These are phyloP conservation scores for Hyaena hyaena DNA, from an alignment of 2,113 vertebrate species.

Conservation along the genomic window DNA sequence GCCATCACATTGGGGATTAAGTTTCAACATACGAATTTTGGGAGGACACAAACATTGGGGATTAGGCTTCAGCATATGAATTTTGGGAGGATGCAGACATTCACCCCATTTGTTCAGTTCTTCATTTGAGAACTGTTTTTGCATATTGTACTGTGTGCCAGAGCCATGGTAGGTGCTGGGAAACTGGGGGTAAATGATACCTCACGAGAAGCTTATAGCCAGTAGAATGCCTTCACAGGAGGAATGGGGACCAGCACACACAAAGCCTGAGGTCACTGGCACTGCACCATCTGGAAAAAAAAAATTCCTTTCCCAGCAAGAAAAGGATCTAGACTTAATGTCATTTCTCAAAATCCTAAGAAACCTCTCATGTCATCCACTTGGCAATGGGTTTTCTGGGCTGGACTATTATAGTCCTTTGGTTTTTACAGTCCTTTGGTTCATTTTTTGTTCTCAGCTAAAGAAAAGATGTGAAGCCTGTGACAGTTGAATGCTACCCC, in stretches of 20 bases:
- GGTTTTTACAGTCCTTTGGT: constrained; percentile 30
- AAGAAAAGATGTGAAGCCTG: not conserved
- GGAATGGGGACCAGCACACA: too few relatives aligned
- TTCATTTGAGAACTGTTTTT: not conserved
- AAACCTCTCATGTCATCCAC: not conserved
- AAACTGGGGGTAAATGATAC: not conserved
- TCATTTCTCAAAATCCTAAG: not conserved
- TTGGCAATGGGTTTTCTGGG: not conserved
- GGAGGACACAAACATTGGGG: not conserved
- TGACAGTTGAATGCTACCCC: not conserved
- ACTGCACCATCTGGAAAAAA: not conserved
- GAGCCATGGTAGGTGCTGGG: not conserved
- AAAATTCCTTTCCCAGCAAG: not conserved
- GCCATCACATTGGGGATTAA: not conserved
- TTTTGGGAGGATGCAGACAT: too few relatives aligned
- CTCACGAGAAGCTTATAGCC: not conserved
- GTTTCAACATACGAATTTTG: not conserved
- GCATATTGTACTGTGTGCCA: too few relatives aligned
- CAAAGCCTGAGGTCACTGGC: not conserved
- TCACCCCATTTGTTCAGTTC: not conserved
- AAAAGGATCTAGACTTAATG: not conserved
- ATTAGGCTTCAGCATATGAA: too few relatives aligned
- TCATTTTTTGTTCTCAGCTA: not conserved
- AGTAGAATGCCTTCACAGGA: not conserved
- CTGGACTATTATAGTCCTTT: not conserved